These are phyloP conservation scores for Nanorana parkeri DNA, from an alignment of 2,113 vertebrate species.

Conservation along the genomic window DNA sequence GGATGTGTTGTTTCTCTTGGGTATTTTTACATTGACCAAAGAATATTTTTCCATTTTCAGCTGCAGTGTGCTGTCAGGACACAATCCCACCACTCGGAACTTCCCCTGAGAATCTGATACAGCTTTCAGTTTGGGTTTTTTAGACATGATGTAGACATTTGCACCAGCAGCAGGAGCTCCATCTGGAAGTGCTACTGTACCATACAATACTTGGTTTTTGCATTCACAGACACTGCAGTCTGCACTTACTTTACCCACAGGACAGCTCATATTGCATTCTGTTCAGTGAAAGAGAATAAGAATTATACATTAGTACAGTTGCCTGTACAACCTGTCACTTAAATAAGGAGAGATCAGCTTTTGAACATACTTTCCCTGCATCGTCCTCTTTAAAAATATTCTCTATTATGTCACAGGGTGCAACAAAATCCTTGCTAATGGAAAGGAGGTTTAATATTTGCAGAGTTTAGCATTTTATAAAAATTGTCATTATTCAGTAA, in stretches of 20 bases:
- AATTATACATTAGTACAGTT: neutral
- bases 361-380: too few species aligned
- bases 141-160: constrained; percentile 74
- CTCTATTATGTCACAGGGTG: neutral
- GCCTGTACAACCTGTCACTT: too few species aligned
- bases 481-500: too few species aligned
- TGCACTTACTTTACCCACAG: constrained; percentile 83
- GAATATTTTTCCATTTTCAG: constrained; percentile 83
- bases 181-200: constrained; percentile 82
- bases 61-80: constrained; percentile 83
- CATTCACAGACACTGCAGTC: constrained; percentile 91
- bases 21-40: constrained; percentile 69
- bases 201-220: constrained; percentile 81
- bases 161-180: constrained; percentile 80
- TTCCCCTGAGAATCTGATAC: constrained; percentile 80
- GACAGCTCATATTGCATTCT: constrained; percentile 86
- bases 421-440: neutral
- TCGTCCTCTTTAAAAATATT: neutral
- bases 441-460: too few species aligned
- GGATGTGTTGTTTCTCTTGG: constrained; percentile 67
- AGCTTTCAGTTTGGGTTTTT: constrained; percentile 79
- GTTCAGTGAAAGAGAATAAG: constrained; percentile 1
- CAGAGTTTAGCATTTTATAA: too few species aligned
- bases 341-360: too few species aligned
- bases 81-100: constrained; percentile 87